Evolutionary conservation across 2,113 vertebrate species (phyloP).

Genomic region (Leucoraja erinaceus): DNA sequence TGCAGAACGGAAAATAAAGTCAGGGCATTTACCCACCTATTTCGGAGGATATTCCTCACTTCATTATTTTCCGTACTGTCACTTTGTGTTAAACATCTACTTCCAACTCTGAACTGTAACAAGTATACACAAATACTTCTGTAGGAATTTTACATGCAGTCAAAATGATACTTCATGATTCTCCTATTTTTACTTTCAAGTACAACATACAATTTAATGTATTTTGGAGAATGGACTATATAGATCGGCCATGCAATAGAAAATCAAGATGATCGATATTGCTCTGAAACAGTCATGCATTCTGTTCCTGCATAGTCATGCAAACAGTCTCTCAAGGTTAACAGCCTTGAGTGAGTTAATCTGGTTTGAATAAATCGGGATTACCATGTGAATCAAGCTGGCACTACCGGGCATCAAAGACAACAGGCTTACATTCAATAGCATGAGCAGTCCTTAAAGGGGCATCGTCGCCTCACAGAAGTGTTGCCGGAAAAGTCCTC

Average conservation of each 20-base stretch:
- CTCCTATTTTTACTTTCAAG: background rate
- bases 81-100: background rate
- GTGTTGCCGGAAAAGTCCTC: constrained; percentile 8
- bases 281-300: background rate
- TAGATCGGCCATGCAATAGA: background rate
- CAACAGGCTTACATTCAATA: constrained; percentile 24
- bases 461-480: constrained; percentile 24
- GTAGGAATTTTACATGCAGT: background rate
- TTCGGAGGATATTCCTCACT: background rate
- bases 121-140: too few relatives aligned
- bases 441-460: constrained; percentile 21
- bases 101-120: background rate
- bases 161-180: background rate
- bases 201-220: background rate
- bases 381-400: constrained; percentile 28
- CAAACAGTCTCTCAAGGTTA: constrained; percentile 13
- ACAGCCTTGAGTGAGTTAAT: constrained; percentile 25
- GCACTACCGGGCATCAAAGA: constrained; percentile 22
- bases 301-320: background rate
- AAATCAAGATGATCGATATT: background rate
- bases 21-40: background rate
- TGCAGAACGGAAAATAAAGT: background rate
- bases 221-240: background rate
- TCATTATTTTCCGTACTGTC: background rate
- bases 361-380: constrained; percentile 35